Percentiles rank a stretch among this genome's conserved stretches.
phyloP scores from a whole-genome alignment of 2,113 vertebrate genomes.

The Actinemys pallida region DNA sequence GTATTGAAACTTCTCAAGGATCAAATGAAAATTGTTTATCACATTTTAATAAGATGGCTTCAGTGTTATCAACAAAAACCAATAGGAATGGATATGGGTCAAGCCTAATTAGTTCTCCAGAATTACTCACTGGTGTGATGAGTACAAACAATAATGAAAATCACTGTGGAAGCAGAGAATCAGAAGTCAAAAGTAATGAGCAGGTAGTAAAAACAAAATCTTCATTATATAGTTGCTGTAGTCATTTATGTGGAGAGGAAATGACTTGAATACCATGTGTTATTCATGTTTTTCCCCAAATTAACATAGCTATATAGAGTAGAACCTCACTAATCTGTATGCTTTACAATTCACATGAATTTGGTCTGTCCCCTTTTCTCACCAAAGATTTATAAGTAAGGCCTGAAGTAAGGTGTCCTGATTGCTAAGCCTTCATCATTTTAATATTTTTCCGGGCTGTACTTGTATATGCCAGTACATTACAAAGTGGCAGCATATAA shows the following conservation, averaged over 20 bases:
- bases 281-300: background rate
- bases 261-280: conserved; percentile 49
- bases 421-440: background rate
- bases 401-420: conserved; percentile 1
- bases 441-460: background rate
- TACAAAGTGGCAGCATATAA: background rate
- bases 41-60: conserved; percentile 41
- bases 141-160: conserved; percentile 70
- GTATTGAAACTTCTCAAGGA: conserved; percentile 34
- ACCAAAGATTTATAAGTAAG: conserved; percentile 8
- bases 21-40: conserved; percentile 61
- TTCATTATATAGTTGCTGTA: conserved; percentile 72
- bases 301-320: background rate
- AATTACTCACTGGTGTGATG: conserved; percentile 48
- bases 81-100: conserved; percentile 42
- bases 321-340: background rate
- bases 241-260: conserved; percentile 69
- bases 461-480: background rate
- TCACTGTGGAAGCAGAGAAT: conserved; percentile 68
- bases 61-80: conserved; percentile 45
- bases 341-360: background rate
- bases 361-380: background rate
- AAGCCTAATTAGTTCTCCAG: conserved; percentile 59
- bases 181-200: conserved; percentile 69
- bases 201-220: conserved; percentile 78